Percentiles rank a stretch among this genome's conserved stretches.
Evolutionary conservation across 1,140 invertebrate species (phyloP).

Genomic region (Phthorimaea operculella): DNA sequence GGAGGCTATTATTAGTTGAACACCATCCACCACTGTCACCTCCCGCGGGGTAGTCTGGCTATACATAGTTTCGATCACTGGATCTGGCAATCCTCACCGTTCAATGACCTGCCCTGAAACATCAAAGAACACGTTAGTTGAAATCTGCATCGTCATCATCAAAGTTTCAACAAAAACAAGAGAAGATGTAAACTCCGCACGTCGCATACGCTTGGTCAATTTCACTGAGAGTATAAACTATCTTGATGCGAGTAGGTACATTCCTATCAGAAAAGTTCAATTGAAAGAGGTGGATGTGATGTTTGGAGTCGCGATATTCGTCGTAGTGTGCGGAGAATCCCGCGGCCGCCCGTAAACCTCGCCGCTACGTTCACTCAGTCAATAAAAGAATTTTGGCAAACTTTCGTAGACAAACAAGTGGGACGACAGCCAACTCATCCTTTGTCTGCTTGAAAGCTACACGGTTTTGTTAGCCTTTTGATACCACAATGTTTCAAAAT

Average conservation of each 20-base stretch:
- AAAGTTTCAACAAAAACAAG: no score
- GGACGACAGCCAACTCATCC: conserved; percentile 65
- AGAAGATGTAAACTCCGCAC: no score
- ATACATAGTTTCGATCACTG: conserved; percentile 61
- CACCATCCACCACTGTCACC: conserved; percentile 65
- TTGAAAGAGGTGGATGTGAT: no score
- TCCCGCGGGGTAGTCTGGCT: conserved; percentile 62
- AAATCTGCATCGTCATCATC: not conserved
- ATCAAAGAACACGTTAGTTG: conserved; percentile 10
- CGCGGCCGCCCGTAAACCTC: conserved; percentile 48
- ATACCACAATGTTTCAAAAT: conserved; percentile 47
- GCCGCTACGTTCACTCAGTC: conserved; percentile 56
- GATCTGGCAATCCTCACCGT: conserved; percentile 60
- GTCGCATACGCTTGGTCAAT: no score
- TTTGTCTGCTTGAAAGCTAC: conserved; percentile 62
- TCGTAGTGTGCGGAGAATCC: conserved; percentile 26
- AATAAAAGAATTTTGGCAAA: conserved; percentile 68
- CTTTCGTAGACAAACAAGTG: conserved; percentile 66
- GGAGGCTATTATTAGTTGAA: conserved; percentile 65
- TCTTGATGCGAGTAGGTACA: no score
- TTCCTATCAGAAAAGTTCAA: no score
- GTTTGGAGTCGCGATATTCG: not conserved
- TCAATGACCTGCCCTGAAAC: conserved; percentile 60
- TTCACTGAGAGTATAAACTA: no score
- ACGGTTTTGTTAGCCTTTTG: conserved; percentile 58